Base-by-base conservation (phyloP, 2,888 invertebrate genomes). In the Leucozona laternaria region DNA sequence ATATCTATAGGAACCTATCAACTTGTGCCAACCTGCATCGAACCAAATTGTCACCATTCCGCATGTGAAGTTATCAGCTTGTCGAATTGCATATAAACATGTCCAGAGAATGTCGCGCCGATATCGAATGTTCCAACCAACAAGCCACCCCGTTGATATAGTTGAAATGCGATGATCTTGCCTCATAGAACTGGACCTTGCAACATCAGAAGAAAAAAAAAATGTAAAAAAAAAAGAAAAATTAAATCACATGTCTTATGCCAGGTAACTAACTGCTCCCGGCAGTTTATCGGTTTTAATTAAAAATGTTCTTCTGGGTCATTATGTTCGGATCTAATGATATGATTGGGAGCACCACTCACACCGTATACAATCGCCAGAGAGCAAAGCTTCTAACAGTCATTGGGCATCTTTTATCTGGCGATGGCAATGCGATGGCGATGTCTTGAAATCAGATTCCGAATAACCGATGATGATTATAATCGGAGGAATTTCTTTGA, bases 401-500 rank as follows among this genome's bases (percentile, higher is more conserved):
- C 71, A 45, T 22, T 31, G 50, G 72, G 62, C 68, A 40, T 31
- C 60, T 58, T 71, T 25, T 31, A 71, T 43, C 34, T 28, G 62
- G 37, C 68, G 40, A 79, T 55, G 50, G n/a, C n/a, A n/a, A n/a
- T n/a, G n/a, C n/a, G n/a, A n/a, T 28, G 62, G 37, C 68, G 40
- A 79, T 55, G 50, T 15, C 53, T 68, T 60, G 11, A 68, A 85
- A 66, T 73, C 55, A 55, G 68, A 75, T 60, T 71, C 78, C 58
- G 53, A 53, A 71, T 64, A 62, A 70, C 73, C 64, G 37, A 81
- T 78, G 77, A 77, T 87, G 83, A 86, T 86, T 88, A 82, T 80
- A 82, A 87, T 84, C 88, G 88, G 87, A 75, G 53, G 72, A 77
- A 83, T 87, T 81, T 68, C 87, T 88, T 88, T 88, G 88, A 88